Conservation (phyloP, 2,797 vertebrate species). For the Pelodytes ibericus region DNA sequence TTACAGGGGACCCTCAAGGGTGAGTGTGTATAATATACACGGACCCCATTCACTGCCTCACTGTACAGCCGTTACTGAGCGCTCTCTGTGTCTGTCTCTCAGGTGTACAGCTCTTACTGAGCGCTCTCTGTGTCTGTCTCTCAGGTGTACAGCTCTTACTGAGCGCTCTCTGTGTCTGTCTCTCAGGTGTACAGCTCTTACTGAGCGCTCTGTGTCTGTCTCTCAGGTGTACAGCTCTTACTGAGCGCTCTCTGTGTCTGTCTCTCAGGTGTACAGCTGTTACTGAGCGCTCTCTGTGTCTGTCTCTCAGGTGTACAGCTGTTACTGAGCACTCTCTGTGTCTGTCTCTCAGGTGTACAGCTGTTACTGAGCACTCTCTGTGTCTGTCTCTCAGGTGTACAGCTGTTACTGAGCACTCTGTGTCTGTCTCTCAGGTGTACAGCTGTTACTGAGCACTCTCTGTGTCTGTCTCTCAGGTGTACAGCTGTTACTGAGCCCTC, state of each 20-base stretch:
- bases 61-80: background rate
- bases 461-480: background rate
- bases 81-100: background rate
- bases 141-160: slow-evolving; percentile 30
- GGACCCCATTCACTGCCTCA: background rate
- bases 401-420: background rate
- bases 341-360: background rate
- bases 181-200: slow-evolving; percentile 63
- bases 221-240: background rate
- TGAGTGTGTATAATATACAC: slow-evolving; percentile 39
- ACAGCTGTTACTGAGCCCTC: background rate
- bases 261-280: slow-evolving; percentile 38
- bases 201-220: slow-evolving; percentile 30
- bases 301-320: slow-evolving; percentile 61
- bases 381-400: slow-evolving; percentile 44
- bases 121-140: slow-evolving; percentile 20
- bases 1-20: slow-evolving; percentile 57
- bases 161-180: background rate
- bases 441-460: slow-evolving; percentile 43
- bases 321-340: slow-evolving; percentile 9
- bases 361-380: background rate
- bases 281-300: background rate
- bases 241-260: slow-evolving; percentile 4
- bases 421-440: slow-evolving; percentile 58
- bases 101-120: background rate